Conservation (phyloP, 2,888 invertebrate genomes). For the Aspidiotus destructor region DNA sequence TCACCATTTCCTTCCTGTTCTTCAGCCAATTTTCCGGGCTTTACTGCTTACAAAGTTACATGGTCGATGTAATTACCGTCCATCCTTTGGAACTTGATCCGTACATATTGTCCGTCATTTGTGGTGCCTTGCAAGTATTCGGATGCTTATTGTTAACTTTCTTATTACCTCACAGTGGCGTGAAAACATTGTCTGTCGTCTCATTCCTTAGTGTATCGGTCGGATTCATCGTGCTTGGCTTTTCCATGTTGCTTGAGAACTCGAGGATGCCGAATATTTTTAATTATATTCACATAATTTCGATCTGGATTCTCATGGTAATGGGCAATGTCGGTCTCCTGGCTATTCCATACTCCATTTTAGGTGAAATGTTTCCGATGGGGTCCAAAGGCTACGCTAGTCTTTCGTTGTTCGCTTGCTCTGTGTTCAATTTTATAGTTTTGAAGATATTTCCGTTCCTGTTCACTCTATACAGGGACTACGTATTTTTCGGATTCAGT, state of each 20-base stretch:
- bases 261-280: not conserved
- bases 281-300: constrained; percentile 41
- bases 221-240: constrained; percentile 46
- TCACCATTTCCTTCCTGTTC: constrained; percentile 46
- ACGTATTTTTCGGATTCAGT: constrained; percentile 38
- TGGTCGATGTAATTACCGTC: constrained; percentile 44
- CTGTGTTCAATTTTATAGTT: constrained; percentile 48
- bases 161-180: constrained; percentile 45
- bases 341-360: constrained; percentile 50
- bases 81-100: not conserved
- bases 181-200: constrained; percentile 49
- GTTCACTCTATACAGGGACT: constrained; percentile 42
- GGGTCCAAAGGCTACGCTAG: constrained; percentile 48
- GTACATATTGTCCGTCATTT: constrained; percentile 12
- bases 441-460: constrained; percentile 48
- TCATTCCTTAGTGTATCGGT: constrained; percentile 51
- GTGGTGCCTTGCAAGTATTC: constrained; percentile 9
- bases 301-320: constrained; percentile 47
- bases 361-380: constrained; percentile 49
- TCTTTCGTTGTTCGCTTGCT: constrained; percentile 42
- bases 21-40: constrained; percentile 51
- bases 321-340: constrained; percentile 48
- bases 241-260: constrained; percentile 29
- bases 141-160: constrained; percentile 11
- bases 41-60: constrained; percentile 50